Evolutionary conservation across 1,140 invertebrate genomes (phyloP).

Genomic region (Tetramorium simillimum): DNA sequence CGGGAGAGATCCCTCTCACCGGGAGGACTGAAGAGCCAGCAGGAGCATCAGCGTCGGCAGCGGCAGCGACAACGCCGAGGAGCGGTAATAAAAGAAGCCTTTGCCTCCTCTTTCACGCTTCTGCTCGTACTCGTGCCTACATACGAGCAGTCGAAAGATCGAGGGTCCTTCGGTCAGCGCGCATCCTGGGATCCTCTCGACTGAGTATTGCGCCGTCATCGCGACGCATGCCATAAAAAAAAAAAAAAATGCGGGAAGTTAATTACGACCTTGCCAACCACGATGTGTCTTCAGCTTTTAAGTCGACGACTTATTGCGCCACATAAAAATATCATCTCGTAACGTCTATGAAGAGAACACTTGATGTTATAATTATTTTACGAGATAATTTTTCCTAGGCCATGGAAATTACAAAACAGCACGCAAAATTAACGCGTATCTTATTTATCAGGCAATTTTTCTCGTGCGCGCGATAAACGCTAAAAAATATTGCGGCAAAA

Average conservation of each 20-base stretch:
- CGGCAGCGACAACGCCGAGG: slow-evolving; percentile 65
- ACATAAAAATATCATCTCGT: background rate
- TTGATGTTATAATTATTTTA: background rate
- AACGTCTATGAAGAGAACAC: background rate
- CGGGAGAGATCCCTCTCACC: slow-evolving; percentile 67
- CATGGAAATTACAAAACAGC: background rate
- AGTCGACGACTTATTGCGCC: background rate
- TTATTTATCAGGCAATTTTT: background rate
- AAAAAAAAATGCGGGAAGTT: slow-evolving; percentile 32
- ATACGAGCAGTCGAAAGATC: slow-evolving; percentile 69
- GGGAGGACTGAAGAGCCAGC: slow-evolving; percentile 64
- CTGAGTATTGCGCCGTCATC: slow-evolving; percentile 11
- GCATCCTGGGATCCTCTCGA: slow-evolving; percentile 27
- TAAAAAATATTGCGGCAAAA: background rate
- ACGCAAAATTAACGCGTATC: background rate
- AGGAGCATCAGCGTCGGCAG: slow-evolving; percentile 61
- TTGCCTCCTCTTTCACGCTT: slow-evolving; percentile 39
- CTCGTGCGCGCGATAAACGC: background rate
- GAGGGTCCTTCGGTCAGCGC: slow-evolving; percentile 63
- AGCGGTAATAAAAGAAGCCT: slow-evolving; percentile 59
- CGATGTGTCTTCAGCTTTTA: background rate
- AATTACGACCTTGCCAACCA: slow-evolving; percentile 58
- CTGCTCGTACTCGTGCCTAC: slow-evolving; percentile 54
- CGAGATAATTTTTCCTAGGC: background rate
- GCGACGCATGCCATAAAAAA: slow-evolving; percentile 25